Conservation (phyloP, 2,888 invertebrate genomes). For the Drosophila stalkeri region DNA sequence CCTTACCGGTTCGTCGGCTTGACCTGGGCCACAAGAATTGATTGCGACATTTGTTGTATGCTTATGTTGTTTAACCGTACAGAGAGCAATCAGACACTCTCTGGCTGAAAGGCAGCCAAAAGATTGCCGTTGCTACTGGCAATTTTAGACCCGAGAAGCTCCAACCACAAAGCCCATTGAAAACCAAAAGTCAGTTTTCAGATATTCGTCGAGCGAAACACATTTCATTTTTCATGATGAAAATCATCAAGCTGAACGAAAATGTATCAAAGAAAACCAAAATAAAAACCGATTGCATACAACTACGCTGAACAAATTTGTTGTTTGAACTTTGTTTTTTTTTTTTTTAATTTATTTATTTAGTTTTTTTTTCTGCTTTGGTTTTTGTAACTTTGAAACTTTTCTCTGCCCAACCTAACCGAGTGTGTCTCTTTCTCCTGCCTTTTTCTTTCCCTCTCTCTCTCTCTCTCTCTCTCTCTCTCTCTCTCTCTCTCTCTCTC, state of each 20-base stretch:
- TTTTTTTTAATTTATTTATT: conserved; percentile 26
- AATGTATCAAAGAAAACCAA: conserved; percentile 62
- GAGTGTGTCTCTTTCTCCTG: conserved; percentile 42
- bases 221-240: conserved; percentile 74
- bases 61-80: conserved; percentile 68
- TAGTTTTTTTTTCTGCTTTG: conserved; percentile 16
- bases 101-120: background rate
- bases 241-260: conserved; percentile 78
- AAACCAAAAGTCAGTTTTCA: conserved; percentile 58
- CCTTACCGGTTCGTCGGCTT: conserved; percentile 64
- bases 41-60: conserved; percentile 65
- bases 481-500: background rate
- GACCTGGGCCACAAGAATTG: conserved; percentile 76
- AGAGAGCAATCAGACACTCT: conserved; percentile 26
- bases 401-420: conserved; percentile 52
- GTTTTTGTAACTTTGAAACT: conserved; percentile 48
- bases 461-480: background rate
- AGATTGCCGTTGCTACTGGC: conserved; percentile 25
- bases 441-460: background rate
- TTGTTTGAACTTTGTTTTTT: conserved; percentile 60
- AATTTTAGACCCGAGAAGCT: conserved; percentile 33
- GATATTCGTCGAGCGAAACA: conserved; percentile 70
- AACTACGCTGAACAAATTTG: conserved; percentile 41
- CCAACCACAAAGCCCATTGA: conserved; percentile 27
- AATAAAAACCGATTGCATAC: conserved; percentile 68